Evolutionary conservation across 1,140 invertebrate genomes (phyloP), one percentile per base, ranked within the genome.

Genomic region (Heliothis virescens): DNA sequence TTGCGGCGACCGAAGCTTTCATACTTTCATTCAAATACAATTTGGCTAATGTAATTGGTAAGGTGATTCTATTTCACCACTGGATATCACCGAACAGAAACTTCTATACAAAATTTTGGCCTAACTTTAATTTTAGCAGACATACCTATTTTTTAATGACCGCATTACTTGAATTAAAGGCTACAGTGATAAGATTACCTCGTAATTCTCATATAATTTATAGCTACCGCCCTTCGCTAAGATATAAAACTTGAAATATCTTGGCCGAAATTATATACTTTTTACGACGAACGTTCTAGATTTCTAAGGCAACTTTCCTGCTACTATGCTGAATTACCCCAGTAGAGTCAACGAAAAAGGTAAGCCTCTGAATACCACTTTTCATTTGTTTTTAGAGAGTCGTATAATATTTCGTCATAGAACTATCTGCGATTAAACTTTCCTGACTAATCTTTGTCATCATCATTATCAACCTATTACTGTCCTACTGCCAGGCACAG

Each of bases 41-140:
- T 92, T 90, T 89, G 81, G 86, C 86, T 92, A 92, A 92, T 92
- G 89, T 90, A 88, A 90, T 90, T 89, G 90, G 87, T 87, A 50
- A 87, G 85, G 83, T 91, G 86, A 87, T 88, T 87, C 82, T 57
- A 83, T 85, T 89, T 81, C 83, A 83, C 74, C 76, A 79, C 50
- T 82, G 60, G 63, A 74, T 74, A 82, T 86, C 82, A 73, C 63
- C 79, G 7, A 13, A 74, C 79, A 79, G 82, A 82, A 83, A 82
- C 79, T 82, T 78, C 73, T 80, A 83, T 79, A 82, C 80, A 67
- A 65, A 13, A 18, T 83, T 79, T 69, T 74, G 67, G 80, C 53
- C 52, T 53, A 67, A 67, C 9, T 67, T 78, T 48, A 41, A 57
- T 13, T 69, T 77, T 78, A 69, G n/a, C 63, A 52, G 75, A 47